Evolutionary conservation across 2,888 invertebrate genomes (phyloP).

Genomic region (Drosophila bunnanda): DNA sequence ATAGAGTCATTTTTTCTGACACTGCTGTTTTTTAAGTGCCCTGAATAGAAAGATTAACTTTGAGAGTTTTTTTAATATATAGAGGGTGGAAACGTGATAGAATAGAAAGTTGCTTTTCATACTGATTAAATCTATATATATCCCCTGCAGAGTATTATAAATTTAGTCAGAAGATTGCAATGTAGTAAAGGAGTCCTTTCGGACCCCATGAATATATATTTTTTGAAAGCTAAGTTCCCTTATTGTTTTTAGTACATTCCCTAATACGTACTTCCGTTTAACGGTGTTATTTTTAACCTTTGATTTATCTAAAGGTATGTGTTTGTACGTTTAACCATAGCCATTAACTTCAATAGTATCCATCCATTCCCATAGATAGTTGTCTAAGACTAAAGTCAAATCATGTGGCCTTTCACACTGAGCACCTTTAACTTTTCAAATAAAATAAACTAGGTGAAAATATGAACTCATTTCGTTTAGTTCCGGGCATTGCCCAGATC

Average conservation of each 20-base stretch:
- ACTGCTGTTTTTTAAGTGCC: background rate
- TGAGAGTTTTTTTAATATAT: background rate
- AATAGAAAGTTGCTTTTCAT: background rate
- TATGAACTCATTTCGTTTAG: background rate
- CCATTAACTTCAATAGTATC: background rate
- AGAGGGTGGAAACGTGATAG: background rate
- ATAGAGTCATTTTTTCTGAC: constrained; percentile 16
- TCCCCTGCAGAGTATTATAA: too few species aligned
- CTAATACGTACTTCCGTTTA: background rate
- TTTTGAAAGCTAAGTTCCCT: too few species aligned
- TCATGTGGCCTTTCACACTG: background rate
- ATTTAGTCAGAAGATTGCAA: too few species aligned
- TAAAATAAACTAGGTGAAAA: constrained; percentile 15
- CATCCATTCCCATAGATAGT: background rate
- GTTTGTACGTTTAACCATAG: background rate
- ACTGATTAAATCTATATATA: background rate
- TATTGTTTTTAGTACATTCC: background rate
- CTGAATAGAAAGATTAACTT: constrained; percentile 1
- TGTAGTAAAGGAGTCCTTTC: too few species aligned
- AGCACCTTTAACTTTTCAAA: background rate
- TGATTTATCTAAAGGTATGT: background rate
- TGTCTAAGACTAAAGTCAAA: background rate
- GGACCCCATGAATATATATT: too few species aligned
- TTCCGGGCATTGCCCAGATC: background rate
- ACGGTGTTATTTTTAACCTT: background rate